These are phyloP conservation scores for Hyles vespertilio DNA, from an alignment of 1,140 invertebrate species.

Conservation along the genomic window DNA sequence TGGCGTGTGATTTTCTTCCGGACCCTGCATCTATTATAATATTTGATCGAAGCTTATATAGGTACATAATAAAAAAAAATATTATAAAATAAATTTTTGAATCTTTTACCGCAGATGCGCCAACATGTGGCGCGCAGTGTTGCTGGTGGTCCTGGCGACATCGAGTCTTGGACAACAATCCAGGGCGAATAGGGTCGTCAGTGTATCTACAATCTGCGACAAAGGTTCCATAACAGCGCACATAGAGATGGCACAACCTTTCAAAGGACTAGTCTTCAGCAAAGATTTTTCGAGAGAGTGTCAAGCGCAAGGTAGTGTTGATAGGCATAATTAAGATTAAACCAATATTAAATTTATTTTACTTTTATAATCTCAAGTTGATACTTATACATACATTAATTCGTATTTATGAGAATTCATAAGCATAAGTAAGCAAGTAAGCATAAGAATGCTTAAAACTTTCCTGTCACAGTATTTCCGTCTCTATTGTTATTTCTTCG, in stretches of 20 bases:
- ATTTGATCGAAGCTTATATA: too few relatives aligned
- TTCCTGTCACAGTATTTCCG: too few relatives aligned
- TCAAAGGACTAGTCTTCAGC: slow-evolving; percentile 82
- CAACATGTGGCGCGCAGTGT: slow-evolving; percentile 52
- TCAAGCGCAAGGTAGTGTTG: slow-evolving; percentile 68
- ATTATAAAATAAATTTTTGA: too few relatives aligned
- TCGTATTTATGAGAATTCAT: too few relatives aligned
- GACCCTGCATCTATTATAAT: too few relatives aligned
- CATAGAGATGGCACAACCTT: slow-evolving; percentile 77
- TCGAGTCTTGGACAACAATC: slow-evolving; percentile 21
- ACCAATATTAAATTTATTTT: background rate
- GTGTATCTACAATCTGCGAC: slow-evolving; percentile 75
- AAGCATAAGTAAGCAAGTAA: too few relatives aligned
- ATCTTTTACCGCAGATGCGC: slow-evolving; percentile 31
- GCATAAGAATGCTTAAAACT: too few relatives aligned
- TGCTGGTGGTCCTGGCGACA: slow-evolving; percentile 34
- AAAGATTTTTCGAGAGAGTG: slow-evolving; percentile 84
- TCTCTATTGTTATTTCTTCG: too few relatives aligned
- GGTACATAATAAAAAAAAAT: too few relatives aligned
- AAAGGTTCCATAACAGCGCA: slow-evolving; percentile 75
- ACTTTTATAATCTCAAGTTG: too few relatives aligned
- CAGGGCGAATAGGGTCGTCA: slow-evolving; percentile 52
- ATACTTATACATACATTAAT: too few relatives aligned
- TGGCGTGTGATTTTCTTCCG: too few relatives aligned
- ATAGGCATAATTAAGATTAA: background rate